Evolutionary conservation across 2,888 invertebrate species (phyloP), one percentile per base, ranked within the genome.

Genomic region (Chydorus sphaericus): DNA sequence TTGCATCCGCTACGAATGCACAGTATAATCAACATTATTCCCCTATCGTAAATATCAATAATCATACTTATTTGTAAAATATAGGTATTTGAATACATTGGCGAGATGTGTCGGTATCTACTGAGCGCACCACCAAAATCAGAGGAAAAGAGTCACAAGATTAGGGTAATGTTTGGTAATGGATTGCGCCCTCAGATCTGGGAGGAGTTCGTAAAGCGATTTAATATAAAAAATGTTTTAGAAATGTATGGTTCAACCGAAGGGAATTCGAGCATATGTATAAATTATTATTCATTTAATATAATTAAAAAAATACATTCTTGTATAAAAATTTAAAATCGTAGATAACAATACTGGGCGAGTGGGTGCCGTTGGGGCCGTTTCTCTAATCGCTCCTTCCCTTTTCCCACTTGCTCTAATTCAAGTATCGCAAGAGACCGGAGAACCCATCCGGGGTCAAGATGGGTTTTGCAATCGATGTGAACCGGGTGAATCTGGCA

Each of bases 221-320:
- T 94, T 66, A 81, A 83, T 55, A 87, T 97, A 57, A 73, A 80
- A 37, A 73, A 78, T 60, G 86, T 97, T 28, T 82, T 84, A 1
- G 96, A 97, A 70, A 91, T 97, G 71, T 97, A 97, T 67, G 96
- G 96, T 1, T 92, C 94, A 4, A 97, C 96, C 0, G 96, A 97
- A 73, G 96, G 96, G 62, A 98, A 97, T 68, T 93, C 96, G 31
- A 97, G 93, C 67, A 90, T 97, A 58, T 81, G 85, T 84, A 71
- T 71, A 67, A 33, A 33, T 33, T 33, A 11, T n/a, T 11, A n/a
- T 33, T 11, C n/a, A 11, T 33, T 33, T 11, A 33, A 11, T 16
- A 23, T 23, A 20, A 14, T 10, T 10, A 14, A 4, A 10, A n/a
- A 20, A 20, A 14, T 20, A 14, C 23, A 20, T 3, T 14, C 16